Evolutionary conservation across 2,797 vertebrate species (phyloP).

Genomic region (Hoplostethus atlanticus): DNA sequence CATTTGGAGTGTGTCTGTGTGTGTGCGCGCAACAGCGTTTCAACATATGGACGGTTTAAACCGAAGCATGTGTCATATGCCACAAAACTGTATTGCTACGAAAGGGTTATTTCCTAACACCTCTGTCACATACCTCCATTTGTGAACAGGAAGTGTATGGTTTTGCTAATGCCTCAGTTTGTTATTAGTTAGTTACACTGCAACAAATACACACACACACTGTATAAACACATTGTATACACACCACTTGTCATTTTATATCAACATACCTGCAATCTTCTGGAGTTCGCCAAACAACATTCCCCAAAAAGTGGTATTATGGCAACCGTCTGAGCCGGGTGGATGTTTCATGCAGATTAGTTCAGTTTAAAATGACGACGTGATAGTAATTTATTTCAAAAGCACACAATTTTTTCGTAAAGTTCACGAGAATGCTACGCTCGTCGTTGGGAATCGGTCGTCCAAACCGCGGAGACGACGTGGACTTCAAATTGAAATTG

Average conservation of each 20-base stretch:
- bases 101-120: conserved; percentile 26
- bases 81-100: background rate
- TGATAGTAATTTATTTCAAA: background rate
- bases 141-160: conserved; percentile 21
- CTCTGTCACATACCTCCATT: background rate
- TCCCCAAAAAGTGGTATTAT: background rate
- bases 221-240: background rate
- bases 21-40: background rate
- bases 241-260: background rate
- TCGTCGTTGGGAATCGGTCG: conserved; percentile 7
- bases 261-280: conserved; percentile 36
- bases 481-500: background rate
- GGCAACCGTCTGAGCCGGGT: background rate
- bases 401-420: conserved; percentile 32
- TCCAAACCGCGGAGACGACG: background rate
- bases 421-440: conserved; percentile 31
- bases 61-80: background rate
- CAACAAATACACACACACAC: background rate
- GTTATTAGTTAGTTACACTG: background rate
- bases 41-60: background rate
- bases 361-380: background rate
- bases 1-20: conserved; percentile 11
- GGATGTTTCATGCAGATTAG: background rate
- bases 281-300: background rate
- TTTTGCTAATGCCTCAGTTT: background rate